Conservation (phyloP, 1,140 invertebrate genomes). For the Aricia agestis region DNA sequence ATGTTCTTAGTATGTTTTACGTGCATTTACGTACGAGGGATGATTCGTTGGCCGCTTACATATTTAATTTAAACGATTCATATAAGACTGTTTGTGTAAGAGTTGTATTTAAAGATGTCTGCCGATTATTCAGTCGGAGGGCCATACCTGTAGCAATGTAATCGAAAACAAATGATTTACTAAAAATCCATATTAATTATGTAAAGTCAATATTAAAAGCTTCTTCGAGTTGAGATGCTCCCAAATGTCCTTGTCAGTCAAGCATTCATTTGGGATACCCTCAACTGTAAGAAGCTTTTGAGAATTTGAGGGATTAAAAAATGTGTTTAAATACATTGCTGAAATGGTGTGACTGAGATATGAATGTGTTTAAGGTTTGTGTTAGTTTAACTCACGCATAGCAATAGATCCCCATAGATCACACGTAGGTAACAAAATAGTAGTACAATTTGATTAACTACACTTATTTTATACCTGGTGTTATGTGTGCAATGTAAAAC, state of each 20-base stretch:
- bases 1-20: conserved; percentile 45
- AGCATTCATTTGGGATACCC: no score
- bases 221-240: no score
- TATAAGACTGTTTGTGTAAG: conserved; percentile 15
- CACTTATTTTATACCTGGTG: background rate
- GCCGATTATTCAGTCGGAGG: background rate
- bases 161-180: background rate
- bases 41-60: conserved; percentile 5
- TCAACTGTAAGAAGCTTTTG: no score
- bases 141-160: background rate
- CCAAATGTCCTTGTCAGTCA: no score
- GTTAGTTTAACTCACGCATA: conserved; percentile 10
- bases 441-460: background rate
- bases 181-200: background rate
- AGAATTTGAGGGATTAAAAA: background rate
- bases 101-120: conserved; percentile 7
- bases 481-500: background rate
- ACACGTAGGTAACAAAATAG: background rate
- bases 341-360: background rate
- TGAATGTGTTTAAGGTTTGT: conserved; percentile 13
- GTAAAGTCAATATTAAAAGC: no score
- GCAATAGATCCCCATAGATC: conserved; percentile 6
- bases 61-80: conserved; percentile 8
- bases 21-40: conserved; percentile 46
- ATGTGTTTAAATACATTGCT: background rate